Evolutionary conservation across 2,797 vertebrate species (phyloP), one percentile per base, ranked within the genome.

Genomic region (Florisuga fusca): DNA sequence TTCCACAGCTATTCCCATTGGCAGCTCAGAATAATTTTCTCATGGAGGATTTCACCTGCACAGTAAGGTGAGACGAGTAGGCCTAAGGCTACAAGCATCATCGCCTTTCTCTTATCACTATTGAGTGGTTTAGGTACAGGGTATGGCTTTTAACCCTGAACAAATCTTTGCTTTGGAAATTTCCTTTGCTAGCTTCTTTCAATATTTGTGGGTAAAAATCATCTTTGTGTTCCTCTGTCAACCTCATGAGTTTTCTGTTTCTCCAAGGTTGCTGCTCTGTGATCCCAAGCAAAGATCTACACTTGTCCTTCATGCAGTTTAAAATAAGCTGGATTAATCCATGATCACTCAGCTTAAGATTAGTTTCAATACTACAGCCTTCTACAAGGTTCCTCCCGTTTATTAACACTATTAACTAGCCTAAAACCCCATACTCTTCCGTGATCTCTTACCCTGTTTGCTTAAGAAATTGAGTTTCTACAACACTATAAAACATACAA

Each of bases 11-110:
- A 64, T 75, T 68, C 66, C 12, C 2, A 1, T 79, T 55, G 66
- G 84, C 82, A 87, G 89, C 59, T 91, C 85, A 67, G 53, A 84
- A 73, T 78, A 43, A 61, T 89, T 83, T 89, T 94, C 85, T 93
- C 82, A 54, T 38, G 26, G 55, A 93, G 43, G 23, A 76, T 68
- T 45, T 84, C 66, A 66, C 15, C 7, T 54, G 5, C 22, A 10
- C 5, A 59, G 26, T 36, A 62, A 77, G 53, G 34, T 38, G 69
- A 73, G 76, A 75, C 0, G 6, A 75, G 55, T 2, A 87, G 51
- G 63, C 43, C 38, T 23, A 78, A 78, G 12, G 58, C 34, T 25
- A 66, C 15, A 62, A 81, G 34, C 33, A 79, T 36, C 59, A 76
- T 22, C 22, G 73, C 27, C 51, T 53, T 69, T 50, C 79, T 93